Evolutionary conservation across 1,140 invertebrate genomes (phyloP), one percentile per base, ranked within the genome.

Genomic region (Oryctes rhinoceros): DNA sequence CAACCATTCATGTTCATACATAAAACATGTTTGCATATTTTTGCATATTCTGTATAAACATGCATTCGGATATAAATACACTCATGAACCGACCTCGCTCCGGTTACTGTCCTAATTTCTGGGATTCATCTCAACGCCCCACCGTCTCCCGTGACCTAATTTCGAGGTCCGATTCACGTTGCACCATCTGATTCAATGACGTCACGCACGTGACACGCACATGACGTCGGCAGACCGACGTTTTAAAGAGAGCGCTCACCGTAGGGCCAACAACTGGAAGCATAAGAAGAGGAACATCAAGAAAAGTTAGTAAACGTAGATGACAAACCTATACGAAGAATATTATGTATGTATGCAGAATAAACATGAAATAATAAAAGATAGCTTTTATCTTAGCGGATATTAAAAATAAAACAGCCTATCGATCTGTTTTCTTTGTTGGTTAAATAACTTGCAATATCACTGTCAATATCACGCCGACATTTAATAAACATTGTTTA

Each of bases 71-170:
- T 71, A 71, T 24, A 71, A 71, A 71, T 71, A 71, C 13, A 9
- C 65, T 15, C 65, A 13, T 71, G 65, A 37, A 79, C 59, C 78
- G 78, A 79, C 78, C 78, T 79, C 78, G 78, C 78, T 74, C 78
- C 78, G 78, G 78, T 79, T 71, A 79, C 53, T 79, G 78, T 79
- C 78, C 78, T n/a, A 79, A 44, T 79, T 79, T 47, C 71, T 35
- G n/a, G 48, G 65, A 6, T 71, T 71, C 24, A 71, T 71, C 65
- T 10, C 20, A 24, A 0, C 20, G 20, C 65, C 65, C 65, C 65
- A 9, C 24, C 24, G 35, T 7, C 65, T 71, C 20, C 24, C 65
- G 65, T 75, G 78, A 79, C 78, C 78, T 71, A 79, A 20, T 77
- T 79, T 75, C 24, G 20, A 74, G 37, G 44, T 74, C 65, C 65